These are phyloP conservation scores for Stenoptilia bipunctidactyla DNA, from an alignment of 2,888 invertebrate species.

Conservation along the genomic window DNA sequence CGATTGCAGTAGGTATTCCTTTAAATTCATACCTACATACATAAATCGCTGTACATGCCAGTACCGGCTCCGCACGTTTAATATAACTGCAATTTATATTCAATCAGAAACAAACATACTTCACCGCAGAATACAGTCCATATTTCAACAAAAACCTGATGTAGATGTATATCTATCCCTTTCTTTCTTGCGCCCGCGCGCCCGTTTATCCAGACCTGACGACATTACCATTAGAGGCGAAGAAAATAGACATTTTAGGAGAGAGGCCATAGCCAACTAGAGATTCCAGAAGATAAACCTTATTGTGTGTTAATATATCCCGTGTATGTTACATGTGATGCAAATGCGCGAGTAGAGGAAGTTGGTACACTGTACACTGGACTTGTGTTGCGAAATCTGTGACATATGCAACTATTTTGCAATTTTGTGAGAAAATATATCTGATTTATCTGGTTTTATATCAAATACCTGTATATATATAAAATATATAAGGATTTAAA, in stretches of 20 bases:
- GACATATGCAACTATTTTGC: too few relatives aligned
- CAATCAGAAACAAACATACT: background rate
- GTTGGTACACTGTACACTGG: background rate
- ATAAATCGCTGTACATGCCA: slow-evolving; percentile 43
- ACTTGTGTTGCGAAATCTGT: too few relatives aligned
- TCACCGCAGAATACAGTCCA: background rate
- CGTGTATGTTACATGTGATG: slow-evolving; percentile 6
- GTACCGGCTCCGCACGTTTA: slow-evolving; percentile 46
- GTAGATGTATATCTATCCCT: slow-evolving; percentile 15
- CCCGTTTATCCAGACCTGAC: slow-evolving; percentile 46
- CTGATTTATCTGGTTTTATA: too few relatives aligned
- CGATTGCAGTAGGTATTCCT: slow-evolving; percentile 31
- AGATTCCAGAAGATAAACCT: slow-evolving; percentile 49
- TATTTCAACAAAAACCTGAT: background rate
- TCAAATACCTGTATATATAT: too few relatives aligned
- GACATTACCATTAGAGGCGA: slow-evolving; percentile 57
- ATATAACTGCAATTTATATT: slow-evolving; percentile 30
- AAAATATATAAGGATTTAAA: too few relatives aligned
- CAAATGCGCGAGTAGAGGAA: background rate
- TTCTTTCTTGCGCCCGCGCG: slow-evolving; percentile 37
- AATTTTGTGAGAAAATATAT: background rate
- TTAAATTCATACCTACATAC: slow-evolving; percentile 41
- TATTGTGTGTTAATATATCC: slow-evolving; percentile 59
- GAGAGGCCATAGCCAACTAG: slow-evolving; percentile 34
- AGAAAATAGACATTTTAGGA: slow-evolving; percentile 61